phyloP scores from a whole-genome alignment of 2,888 invertebrate genomes.

The Calliphora vomitoria region DNA sequence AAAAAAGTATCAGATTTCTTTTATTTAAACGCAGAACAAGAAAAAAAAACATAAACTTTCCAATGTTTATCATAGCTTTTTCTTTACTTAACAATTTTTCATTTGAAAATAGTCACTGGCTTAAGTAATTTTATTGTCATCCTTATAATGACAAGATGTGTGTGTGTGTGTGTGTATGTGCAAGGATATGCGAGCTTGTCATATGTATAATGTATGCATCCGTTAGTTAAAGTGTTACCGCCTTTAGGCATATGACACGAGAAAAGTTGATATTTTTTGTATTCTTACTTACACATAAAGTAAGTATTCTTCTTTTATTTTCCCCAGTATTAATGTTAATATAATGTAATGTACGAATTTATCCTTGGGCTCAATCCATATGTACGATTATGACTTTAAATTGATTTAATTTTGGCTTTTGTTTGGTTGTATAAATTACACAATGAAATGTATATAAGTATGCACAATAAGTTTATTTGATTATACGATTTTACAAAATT shows the following conservation, averaged over 20 bases:
- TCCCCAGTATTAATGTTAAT: constrained; percentile 56
- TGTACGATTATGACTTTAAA: constrained; percentile 70
- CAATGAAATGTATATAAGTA: constrained; percentile 9
- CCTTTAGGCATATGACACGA: constrained; percentile 78
- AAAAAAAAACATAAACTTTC: constrained; percentile 33
- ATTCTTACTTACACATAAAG: constrained; percentile 28
- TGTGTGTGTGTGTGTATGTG: not conserved
- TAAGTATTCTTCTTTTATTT: constrained; percentile 72
- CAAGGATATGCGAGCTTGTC: constrained; percentile 16
- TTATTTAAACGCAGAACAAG: constrained; percentile 44
- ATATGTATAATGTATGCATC: constrained; percentile 35
- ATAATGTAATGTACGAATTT: constrained; percentile 49
- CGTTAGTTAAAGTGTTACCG: constrained; percentile 72
- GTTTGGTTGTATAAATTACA: constrained; percentile 45
- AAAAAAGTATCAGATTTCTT: constrained; percentile 79
- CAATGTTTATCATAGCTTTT: constrained; percentile 33
- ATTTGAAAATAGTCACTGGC: constrained; percentile 68
- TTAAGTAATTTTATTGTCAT: constrained; percentile 78
- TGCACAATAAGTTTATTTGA: constrained; percentile 8
- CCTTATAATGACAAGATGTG: constrained; percentile 71
- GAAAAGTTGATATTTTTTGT: constrained; percentile 69
- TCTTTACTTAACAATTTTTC: constrained; percentile 44
- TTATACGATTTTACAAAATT: constrained; percentile 9
- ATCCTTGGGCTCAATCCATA: constrained; percentile 60
- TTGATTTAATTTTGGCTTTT: constrained; percentile 68